These are phyloP conservation scores for Uloborus diversus DNA, from an alignment of 1,140 invertebrate species.

Conservation along the genomic window DNA sequence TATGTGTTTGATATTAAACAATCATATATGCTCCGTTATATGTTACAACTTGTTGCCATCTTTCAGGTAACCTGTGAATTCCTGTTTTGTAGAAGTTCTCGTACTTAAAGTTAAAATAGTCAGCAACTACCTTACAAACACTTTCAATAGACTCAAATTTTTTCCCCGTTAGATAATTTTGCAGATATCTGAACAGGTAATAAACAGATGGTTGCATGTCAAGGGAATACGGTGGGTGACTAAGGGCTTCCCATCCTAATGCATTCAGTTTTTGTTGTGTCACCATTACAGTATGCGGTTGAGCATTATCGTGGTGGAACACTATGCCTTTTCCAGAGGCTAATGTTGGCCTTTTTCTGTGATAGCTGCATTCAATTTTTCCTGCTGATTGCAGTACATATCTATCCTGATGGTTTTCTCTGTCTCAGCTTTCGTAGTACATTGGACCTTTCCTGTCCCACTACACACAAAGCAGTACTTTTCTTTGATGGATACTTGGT, in stretches of 20 bases:
- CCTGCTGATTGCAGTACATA: constrained; percentile 20
- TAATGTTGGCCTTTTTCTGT: constrained; percentile 27
- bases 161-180: constrained; percentile 36
- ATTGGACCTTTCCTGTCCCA: neutral
- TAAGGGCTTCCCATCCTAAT: neutral
- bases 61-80: neutral
- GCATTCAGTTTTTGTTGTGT: constrained; percentile 2
- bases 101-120: neutral
- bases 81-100: constrained; percentile 2
- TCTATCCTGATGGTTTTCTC: constrained; percentile 14
- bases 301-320: constrained; percentile 19
- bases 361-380: constrained; percentile 38
- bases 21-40: constrained; percentile 1
- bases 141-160: constrained; percentile 11
- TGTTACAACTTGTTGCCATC: constrained; percentile 1
- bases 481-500: constrained; percentile 2
- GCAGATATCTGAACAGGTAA: constrained; percentile 37
- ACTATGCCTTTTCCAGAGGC: constrained; percentile 19
- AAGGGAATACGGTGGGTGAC: neutral
- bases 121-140: neutral
- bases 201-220: constrained; percentile 17
- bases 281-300: neutral
- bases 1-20: constrained; percentile 4
- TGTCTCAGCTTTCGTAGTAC: neutral
- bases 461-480: neutral